Evolutionary conservation across 2,113 vertebrate genomes (phyloP).

Genomic region (Gambusia affinis): DNA sequence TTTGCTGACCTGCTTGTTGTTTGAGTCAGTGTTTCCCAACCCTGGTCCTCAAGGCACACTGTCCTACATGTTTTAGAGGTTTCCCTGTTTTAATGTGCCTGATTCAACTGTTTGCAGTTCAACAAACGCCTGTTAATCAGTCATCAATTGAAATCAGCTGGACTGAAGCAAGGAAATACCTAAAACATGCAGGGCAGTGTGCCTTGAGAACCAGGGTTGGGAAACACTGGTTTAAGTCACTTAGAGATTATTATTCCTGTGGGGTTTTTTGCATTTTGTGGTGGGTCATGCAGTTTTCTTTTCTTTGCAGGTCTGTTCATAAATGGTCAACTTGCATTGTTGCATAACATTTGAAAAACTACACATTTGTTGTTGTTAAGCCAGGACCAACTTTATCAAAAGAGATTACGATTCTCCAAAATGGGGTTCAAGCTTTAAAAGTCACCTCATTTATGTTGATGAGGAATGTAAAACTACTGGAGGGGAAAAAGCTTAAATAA

Average conservation of each 20-base stretch:
- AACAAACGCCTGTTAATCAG: too few relatives aligned
- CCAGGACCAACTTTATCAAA: background rate
- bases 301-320: background rate
- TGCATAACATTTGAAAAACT: background rate
- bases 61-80: too few relatives aligned
- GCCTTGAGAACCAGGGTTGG: too few relatives aligned
- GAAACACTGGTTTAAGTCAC: background rate
- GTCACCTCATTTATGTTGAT: background rate
- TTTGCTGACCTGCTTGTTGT: constrained; percentile 42
- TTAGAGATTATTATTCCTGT: constrained; percentile 10
- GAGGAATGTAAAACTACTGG: background rate
- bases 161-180: too few relatives aligned
- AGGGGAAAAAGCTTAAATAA: background rate
- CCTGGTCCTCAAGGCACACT: too few relatives aligned
- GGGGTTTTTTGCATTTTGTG: too few relatives aligned
- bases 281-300: background rate
- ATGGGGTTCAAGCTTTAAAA: background rate
- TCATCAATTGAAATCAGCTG: too few relatives aligned
- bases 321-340: background rate
- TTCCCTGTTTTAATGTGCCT: too few relatives aligned
- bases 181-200: too few relatives aligned
- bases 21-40: background rate
- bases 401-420: background rate
- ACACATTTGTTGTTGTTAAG: too few relatives aligned
- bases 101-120: too few relatives aligned